phyloP scores from a whole-genome alignment of 2,888 invertebrate genomes.

The Halictus quadricinctus region DNA sequence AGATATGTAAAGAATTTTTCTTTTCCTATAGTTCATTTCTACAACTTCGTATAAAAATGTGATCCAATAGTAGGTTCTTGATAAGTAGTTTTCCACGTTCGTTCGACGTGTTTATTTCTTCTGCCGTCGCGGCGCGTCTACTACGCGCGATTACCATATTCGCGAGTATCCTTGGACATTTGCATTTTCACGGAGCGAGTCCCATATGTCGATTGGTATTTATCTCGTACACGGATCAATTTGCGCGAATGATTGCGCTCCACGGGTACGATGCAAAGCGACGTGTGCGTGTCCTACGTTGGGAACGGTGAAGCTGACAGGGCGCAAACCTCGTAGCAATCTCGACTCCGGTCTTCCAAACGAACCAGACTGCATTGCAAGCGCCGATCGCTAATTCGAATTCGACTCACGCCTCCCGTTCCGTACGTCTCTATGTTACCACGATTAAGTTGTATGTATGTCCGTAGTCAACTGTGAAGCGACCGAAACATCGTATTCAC shows the following conservation, averaged over 20 bases:
- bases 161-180: slow-evolving; percentile 20
- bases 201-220: slow-evolving; percentile 45
- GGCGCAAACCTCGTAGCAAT: slow-evolving; percentile 24
- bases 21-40: too few relatives aligned
- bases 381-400: slow-evolving; percentile 60
- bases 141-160: slow-evolving; percentile 15
- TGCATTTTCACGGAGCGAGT: slow-evolving; percentile 38
- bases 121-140: not conserved
- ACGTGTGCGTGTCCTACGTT: slow-evolving; percentile 5
- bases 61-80: not conserved
- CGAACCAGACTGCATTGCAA: slow-evolving; percentile 46
- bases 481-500: slow-evolving; percentile 22
- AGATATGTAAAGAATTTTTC: too few relatives aligned
- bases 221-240: slow-evolving; percentile 66
- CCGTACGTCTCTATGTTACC: slow-evolving; percentile 52
- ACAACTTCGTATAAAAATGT: not conserved
- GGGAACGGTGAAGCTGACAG: slow-evolving; percentile 44
- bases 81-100: not conserved
- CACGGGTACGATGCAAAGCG: slow-evolving; percentile 45
- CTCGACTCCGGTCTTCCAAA: slow-evolving; percentile 41
- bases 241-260: slow-evolving; percentile 62
- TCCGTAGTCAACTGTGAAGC: slow-evolving; percentile 20
- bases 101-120: not conserved
- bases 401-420: slow-evolving; percentile 60
- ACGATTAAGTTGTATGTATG: slow-evolving; percentile 47